Conservation (phyloP, 2,888 invertebrate genomes). For the Leucoma salicis region DNA sequence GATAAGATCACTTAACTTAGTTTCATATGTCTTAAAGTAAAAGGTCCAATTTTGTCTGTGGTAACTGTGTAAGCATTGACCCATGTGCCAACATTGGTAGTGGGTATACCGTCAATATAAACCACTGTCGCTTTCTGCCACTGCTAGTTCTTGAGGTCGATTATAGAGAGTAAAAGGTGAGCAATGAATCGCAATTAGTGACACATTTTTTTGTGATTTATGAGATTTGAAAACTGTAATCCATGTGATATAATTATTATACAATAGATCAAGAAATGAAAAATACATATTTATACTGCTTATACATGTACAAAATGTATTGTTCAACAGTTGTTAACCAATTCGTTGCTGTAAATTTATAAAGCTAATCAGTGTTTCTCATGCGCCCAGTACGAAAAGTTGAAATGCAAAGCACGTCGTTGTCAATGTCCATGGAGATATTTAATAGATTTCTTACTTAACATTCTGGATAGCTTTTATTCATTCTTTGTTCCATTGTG, state of each 20-base stretch:
- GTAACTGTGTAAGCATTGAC: constrained; percentile 37
- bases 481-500: constrained; percentile 36
- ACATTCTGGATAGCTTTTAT: constrained; percentile 39
- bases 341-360: constrained; percentile 12
- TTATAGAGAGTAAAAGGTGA: constrained; percentile 76
- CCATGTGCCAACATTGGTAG: constrained; percentile 62
- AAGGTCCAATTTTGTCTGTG: constrained; percentile 54
- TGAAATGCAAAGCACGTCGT: constrained; percentile 51
- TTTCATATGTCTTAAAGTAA: constrained; percentile 30
- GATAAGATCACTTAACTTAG: constrained; percentile 16
- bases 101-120: constrained; percentile 75
- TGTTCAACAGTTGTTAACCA: constrained; percentile 7
- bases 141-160: constrained; percentile 70
- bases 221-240: neutral
- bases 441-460: constrained; percentile 43
- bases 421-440: constrained; percentile 46
- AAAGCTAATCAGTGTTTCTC: constrained; percentile 16
- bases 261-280: neutral
- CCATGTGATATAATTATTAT: neutral
- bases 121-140: constrained; percentile 73
- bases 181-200: constrained; percentile 59
- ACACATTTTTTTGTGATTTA: constrained; percentile 43
- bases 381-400: constrained; percentile 16
- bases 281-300: neutral
- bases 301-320: neutral